Percentiles rank a stretch among this genome's conserved stretches.
Conservation (phyloP, 2,888 invertebrate genomes). For the Auanema sp. region DNA sequence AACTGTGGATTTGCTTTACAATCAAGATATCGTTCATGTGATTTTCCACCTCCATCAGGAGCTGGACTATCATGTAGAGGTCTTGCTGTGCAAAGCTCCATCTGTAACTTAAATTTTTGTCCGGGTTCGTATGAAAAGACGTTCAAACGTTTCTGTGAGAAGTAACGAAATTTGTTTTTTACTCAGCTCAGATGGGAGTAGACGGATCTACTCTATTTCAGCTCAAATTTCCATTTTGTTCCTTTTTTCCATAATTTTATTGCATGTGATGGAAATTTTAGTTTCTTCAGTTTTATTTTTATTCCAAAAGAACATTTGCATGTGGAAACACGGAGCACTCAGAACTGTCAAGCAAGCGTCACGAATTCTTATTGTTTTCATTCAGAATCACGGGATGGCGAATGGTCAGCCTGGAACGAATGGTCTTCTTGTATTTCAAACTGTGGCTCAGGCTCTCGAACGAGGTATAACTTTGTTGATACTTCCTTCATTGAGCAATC, state of each 20-base stretch:
- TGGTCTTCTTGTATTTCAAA: slow-evolving; percentile 56
- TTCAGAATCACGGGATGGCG: slow-evolving; percentile 50
- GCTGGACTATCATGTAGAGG: slow-evolving; percentile 51
- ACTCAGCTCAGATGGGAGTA: neutral
- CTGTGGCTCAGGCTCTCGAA: slow-evolving; percentile 49
- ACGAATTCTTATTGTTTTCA: slow-evolving; percentile 1
- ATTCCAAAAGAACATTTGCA: too few relatives aligned
- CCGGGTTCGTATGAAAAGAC: slow-evolving; percentile 15
- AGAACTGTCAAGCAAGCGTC: neutral
- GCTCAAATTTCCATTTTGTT: too few relatives aligned
- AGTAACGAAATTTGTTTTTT: neutral
- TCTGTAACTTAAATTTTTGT: slow-evolving; percentile 37
- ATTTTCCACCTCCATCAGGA: slow-evolving; percentile 33
- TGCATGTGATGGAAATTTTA: neutral
- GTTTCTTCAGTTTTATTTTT: too few relatives aligned
- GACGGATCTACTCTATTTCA: too few relatives aligned
- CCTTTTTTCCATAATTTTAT: too few relatives aligned
- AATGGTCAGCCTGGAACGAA: slow-evolving; percentile 57
- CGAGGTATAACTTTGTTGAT: slow-evolving; percentile 24
- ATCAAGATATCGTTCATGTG: slow-evolving; percentile 49
- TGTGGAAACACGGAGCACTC: neutral
- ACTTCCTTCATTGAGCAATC: neutral
- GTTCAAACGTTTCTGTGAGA: neutral
- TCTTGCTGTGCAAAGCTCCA: slow-evolving; percentile 52
- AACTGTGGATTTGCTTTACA: slow-evolving; percentile 57